These are phyloP conservation scores for Sebastes minor DNA, from an alignment of 2,797 vertebrate genomes.

Conservation along the genomic window DNA sequence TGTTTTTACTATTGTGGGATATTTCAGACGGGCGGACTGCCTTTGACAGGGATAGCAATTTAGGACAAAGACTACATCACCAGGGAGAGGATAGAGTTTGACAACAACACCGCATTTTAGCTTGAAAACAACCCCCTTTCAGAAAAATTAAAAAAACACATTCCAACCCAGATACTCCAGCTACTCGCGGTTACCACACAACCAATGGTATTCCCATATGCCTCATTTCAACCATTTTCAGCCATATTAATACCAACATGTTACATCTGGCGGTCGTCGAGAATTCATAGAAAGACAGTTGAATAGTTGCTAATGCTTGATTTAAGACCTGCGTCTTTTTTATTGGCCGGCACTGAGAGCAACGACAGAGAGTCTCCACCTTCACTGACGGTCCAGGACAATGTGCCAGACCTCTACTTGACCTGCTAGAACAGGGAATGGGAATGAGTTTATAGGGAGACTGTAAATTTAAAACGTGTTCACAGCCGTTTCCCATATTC, in stretches of 20 bases:
- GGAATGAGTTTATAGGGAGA: neutral
- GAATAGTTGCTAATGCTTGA: neutral
- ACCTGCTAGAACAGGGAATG: neutral
- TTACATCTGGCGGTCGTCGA: neutral
- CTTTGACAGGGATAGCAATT: neutral
- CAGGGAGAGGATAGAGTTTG: neutral
- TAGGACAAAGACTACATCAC: neutral
- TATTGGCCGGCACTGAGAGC: neutral
- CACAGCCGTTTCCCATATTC: neutral
- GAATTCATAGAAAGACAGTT: neutral
- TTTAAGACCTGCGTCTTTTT: neutral
- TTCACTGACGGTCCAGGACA: neutral
- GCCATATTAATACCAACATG: neutral
- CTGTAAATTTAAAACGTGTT: neutral
- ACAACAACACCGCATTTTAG: neutral
- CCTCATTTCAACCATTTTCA: neutral
- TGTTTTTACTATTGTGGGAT: neutral
- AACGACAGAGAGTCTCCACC: neutral
- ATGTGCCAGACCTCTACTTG: neutral
- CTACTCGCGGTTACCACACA: too few species aligned
- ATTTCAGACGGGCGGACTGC: neutral
- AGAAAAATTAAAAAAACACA: neutral
- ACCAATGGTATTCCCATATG: neutral
- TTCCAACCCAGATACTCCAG: neutral
- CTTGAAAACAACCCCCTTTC: neutral